These are phyloP conservation scores for Psephotus haematonotus DNA, from an alignment of 2,113 vertebrate species.

Conservation along the genomic window DNA sequence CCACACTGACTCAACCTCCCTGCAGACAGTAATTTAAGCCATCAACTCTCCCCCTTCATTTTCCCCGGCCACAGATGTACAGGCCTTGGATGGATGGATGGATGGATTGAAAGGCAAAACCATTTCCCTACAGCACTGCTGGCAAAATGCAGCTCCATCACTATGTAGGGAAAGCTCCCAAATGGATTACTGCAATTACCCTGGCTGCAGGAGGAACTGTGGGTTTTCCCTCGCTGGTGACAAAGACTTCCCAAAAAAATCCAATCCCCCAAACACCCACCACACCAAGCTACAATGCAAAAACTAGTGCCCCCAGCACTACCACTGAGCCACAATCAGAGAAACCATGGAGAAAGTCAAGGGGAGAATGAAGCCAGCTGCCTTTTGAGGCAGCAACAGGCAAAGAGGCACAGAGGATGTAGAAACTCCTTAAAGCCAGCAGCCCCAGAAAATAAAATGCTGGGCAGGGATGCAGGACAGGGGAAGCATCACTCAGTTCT, in stretches of 20 bases:
- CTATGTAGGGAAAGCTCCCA: neutral
- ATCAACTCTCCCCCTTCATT: neutral
- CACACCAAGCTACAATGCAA: neutral
- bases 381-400: neutral
- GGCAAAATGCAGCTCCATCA: accelerated
- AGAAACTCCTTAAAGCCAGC: neutral
- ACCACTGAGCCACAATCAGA: neutral
- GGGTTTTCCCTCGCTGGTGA: neutral
- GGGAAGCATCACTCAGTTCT: neutral
- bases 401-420: neutral
- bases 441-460: neutral
- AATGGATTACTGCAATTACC: neutral
- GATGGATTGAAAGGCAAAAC: neutral
- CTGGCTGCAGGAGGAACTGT: neutral
- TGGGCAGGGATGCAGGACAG: neutral
- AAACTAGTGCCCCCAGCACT: neutral
- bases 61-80: neutral
- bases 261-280: neutral
- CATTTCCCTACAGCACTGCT: neutral
- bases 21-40: neutral
- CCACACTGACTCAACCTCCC: neutral
- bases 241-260: neutral
- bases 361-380: neutral
- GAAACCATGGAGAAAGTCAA: neutral
- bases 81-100: neutral